phyloP scores from a whole-genome alignment of 2,888 invertebrate species.

The Volucella zonaria region DNA sequence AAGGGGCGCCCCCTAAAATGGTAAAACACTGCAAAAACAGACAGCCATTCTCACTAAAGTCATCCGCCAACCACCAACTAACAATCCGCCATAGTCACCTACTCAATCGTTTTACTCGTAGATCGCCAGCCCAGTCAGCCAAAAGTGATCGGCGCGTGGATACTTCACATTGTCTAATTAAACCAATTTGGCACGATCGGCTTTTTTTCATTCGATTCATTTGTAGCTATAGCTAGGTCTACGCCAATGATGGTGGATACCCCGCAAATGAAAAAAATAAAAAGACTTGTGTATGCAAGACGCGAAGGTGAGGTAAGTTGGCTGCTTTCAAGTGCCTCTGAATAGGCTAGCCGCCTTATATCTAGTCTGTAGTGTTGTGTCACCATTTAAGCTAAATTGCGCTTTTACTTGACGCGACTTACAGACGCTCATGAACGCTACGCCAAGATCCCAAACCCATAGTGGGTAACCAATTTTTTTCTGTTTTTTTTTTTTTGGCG shows the following conservation, averaged over 20 bases:
- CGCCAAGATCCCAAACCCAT: constrained; percentile 34
- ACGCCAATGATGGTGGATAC: constrained; percentile 34
- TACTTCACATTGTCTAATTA: constrained; percentile 71
- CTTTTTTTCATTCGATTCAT: constrained; percentile 42
- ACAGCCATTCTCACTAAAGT: constrained; percentile 55
- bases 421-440: constrained; percentile 41
- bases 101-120: constrained; percentile 24
- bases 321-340: constrained; percentile 34
- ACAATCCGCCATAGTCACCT: constrained; percentile 29
- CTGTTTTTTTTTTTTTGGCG: constrained; percentile 60
- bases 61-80: constrained; percentile 44
- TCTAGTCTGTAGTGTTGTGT: constrained; percentile 54
- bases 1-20: constrained; percentile 63
- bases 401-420: constrained; percentile 65
- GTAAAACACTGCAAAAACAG: constrained; percentile 54
- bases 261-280: constrained; percentile 37
- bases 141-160: constrained; percentile 70
- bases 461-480: constrained; percentile 51
- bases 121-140: constrained; percentile 50
- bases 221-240: not conserved
- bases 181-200: constrained; percentile 73
- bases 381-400: constrained; percentile 73
- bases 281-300: constrained; percentile 62
- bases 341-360: constrained; percentile 60
- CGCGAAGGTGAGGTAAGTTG: constrained; percentile 60